These are phyloP conservation scores for Mesocentrotus franciscanus DNA, from an alignment of 53 echinoderm and acorn worm species.

Conservation along the genomic window DNA sequence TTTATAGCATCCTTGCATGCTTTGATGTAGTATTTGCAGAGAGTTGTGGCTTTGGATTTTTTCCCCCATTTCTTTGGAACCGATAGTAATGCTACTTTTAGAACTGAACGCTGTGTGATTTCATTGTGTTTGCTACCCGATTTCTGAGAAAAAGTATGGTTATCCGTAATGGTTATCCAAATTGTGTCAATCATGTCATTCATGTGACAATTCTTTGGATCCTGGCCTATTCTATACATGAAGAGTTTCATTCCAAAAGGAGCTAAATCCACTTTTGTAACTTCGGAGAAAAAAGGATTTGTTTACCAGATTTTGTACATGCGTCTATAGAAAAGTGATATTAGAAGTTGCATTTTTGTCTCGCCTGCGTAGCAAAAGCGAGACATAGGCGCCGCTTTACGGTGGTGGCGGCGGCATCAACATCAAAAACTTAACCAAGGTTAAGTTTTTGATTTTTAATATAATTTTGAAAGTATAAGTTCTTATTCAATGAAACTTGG, in stretches of 20 bases:
- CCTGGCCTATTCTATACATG: not conserved
- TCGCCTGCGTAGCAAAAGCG: too few relatives aligned
- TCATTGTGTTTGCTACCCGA: not conserved
- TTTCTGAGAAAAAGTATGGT: not conserved
- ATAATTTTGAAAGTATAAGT: too few relatives aligned
- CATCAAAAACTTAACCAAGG: too few relatives aligned
- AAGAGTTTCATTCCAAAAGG: not conserved
- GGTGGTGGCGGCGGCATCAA: too few relatives aligned
- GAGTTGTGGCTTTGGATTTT: not conserved
- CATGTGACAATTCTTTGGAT: not conserved
- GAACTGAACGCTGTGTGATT: not conserved
- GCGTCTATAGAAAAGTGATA: too few relatives aligned
- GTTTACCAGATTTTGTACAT: too few relatives aligned
- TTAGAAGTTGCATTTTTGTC: too few relatives aligned
- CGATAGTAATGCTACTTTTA: constrained; percentile 23
- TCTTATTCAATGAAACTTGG: too few relatives aligned
- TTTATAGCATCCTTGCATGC: not conserved
- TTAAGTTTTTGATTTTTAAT: too few relatives aligned
- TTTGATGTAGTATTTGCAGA: not conserved
- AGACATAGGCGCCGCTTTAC: too few relatives aligned
- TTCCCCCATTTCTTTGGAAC: not conserved
- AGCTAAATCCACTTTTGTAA: too few relatives aligned
- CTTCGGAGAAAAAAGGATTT: too few relatives aligned
- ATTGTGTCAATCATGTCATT: not conserved
- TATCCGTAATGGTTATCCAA: not conserved